phyloP scores from a whole-genome alignment of 2,113 vertebrate species.

The Phrynosoma blainvillii region DNA sequence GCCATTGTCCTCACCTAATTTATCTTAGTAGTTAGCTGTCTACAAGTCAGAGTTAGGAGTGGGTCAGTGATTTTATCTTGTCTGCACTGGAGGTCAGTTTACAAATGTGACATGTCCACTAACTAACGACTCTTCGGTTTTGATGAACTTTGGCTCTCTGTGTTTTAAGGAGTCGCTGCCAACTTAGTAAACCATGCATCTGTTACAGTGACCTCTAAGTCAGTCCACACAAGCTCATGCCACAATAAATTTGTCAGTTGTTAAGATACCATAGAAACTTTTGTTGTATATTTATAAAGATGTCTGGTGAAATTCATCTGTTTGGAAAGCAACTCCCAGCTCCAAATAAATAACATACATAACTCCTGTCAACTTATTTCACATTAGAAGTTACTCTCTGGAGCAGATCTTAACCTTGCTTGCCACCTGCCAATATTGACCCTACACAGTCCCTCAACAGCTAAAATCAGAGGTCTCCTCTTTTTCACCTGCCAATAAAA shows the following conservation, averaged over 20 bases:
- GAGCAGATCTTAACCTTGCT: conserved; percentile 62
- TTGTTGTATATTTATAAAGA: conserved; percentile 10
- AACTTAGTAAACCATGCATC: not conserved
- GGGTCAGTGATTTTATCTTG: not conserved
- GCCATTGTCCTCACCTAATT: conserved; percentile 58
- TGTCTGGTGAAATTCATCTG: conserved; percentile 56
- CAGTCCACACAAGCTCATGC: not conserved
- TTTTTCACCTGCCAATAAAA: conserved; percentile 59
- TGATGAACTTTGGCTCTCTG: not conserved
- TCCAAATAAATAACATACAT: conserved; percentile 71
- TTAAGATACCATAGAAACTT: not conserved
- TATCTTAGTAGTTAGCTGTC: conserved; percentile 53
- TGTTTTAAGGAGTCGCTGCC: not conserved
- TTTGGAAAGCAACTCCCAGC: conserved; percentile 70
- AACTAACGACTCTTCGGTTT: not conserved
- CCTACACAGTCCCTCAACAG: conserved; percentile 45
- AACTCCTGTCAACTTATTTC: conserved; percentile 70
- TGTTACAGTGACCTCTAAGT: not conserved
- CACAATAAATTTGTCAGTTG: not conserved
- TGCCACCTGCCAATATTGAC: conserved; percentile 60
- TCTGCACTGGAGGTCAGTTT: not conserved
- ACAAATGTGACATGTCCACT: not conserved
- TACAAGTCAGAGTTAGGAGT: conserved; percentile 66
- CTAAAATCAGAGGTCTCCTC: conserved; percentile 55
- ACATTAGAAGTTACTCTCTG: conserved; percentile 69